Conservation (phyloP, 2,113 vertebrate genomes). For the Scatophagus argus region DNA sequence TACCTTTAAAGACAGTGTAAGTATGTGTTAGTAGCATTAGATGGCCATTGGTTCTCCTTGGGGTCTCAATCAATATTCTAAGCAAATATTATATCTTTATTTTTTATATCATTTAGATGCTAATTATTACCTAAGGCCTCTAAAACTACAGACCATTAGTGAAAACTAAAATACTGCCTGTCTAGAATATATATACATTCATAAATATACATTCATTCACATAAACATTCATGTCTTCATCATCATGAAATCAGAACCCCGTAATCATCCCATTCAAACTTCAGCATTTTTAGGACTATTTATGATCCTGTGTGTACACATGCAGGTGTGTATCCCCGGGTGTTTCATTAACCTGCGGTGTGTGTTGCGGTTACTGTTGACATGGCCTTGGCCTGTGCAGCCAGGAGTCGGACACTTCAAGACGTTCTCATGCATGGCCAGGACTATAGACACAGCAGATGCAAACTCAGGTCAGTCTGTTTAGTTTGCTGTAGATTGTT, state of each 20-base stretch:
- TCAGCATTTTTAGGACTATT: background rate
- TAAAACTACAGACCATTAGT: background rate
- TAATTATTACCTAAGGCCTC: background rate
- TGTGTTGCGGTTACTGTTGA: constrained; percentile 99
- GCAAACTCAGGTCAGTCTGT: constrained; percentile 44
- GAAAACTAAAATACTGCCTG: background rate
- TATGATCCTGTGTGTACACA: no score
- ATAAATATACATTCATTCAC: no score
- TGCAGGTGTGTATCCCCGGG: background rate
- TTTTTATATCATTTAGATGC: background rate
- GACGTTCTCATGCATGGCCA: constrained; percentile 99
- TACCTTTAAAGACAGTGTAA: constrained; percentile 4
- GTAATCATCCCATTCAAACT: background rate
- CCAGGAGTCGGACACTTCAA: constrained; percentile 98
- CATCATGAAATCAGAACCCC: background rate
- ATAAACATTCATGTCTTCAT: background rate
- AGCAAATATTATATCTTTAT: background rate
- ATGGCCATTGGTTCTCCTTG: background rate
- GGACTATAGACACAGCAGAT: constrained; percentile 84
- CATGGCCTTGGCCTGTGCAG: constrained; percentile 98
- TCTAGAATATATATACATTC: no score
- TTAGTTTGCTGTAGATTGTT: constrained; percentile 15
- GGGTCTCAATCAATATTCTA: background rate
- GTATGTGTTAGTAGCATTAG: constrained; percentile 50
- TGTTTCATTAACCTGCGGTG: constrained; percentile 90